Base-by-base conservation (phyloP, 2,888 invertebrate genomes). In the Epirrhoe tristata region DNA sequence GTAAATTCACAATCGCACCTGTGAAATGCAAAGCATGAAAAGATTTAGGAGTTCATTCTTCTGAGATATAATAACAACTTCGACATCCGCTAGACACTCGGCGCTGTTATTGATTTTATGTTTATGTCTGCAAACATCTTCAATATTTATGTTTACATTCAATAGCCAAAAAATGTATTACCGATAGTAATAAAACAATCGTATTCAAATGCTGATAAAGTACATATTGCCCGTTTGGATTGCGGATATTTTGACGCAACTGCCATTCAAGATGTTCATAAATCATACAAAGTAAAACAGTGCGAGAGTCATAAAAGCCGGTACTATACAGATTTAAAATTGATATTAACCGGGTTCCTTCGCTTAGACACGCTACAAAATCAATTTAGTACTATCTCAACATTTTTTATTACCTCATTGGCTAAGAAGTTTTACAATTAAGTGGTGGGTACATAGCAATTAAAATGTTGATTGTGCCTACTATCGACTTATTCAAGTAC, bases 161-260 rank as follows among this genome's bases (percentile, higher is more conserved):
- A 64, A 63, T 58, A 51, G 51, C 59, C 59, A 65, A 60, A 58
- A 58, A 39, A 39, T 54, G 36, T 64, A 50, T 55, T 63, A 64
- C 52, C 16, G 69, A 72, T 74, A 67, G 71, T 72, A 67, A 74
- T 73, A 72, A 77, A 74, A 78, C 72, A 75, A 71, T 73, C 73
- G 57, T 69, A 70, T 54, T 65, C 65, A 66, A 65, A 70, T 71
- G 54, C 58, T 64, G 65, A 67, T 76, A 74, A 60, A 65, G 65
- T 66, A 72, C 63, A 68, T 70, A 68, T 68, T 74, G 74, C 76
- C 74, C 70, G 76, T 71, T 74, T 74, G 73, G 75, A 80, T 76
- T 78, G 73, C 75, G 71, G 72, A 74, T 74, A 77, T 77, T 80
- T 78, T 78, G 79, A 81, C 77, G 78, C 73, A 77, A 77, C 74